Conservation (phyloP, 2,797 vertebrate genomes). For the Acrossocheilus fasciatus region DNA sequence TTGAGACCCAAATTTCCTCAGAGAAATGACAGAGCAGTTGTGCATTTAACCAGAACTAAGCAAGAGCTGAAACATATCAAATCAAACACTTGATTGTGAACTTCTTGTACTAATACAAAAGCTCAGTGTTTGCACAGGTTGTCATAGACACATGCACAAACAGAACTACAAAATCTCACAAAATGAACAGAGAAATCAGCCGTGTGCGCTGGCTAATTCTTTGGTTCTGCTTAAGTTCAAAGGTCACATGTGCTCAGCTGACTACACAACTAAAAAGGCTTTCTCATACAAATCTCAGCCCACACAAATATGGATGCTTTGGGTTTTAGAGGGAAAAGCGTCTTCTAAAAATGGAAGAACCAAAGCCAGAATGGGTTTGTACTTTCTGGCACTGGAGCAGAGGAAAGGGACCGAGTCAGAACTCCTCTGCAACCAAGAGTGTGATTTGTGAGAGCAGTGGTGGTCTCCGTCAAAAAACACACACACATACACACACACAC, state of each 20-base stretch:
- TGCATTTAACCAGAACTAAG: constrained; percentile 30
- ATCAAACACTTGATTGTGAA: background rate
- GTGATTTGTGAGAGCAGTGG: constrained; percentile 33
- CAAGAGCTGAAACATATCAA: background rate
- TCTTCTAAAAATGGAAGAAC: constrained; percentile 82
- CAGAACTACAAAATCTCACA: constrained; percentile 2
- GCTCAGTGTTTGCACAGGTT: constrained; percentile 26
- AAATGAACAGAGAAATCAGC: constrained; percentile 25
- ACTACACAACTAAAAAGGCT: constrained; percentile 71
- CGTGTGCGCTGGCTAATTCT: background rate
- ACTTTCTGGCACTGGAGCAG: constrained; percentile 60
- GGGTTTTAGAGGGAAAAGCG: constrained; percentile 54
- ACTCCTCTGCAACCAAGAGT: constrained; percentile 27
- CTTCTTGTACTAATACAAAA: constrained; percentile 21
- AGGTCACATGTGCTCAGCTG: constrained; percentile 48
- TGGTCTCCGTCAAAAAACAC: constrained; percentile 25
- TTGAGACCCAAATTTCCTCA: background rate
- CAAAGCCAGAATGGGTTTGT: constrained; percentile 67
- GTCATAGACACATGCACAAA: constrained; percentile 11
- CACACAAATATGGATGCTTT: constrained; percentile 78
- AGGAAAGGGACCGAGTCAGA: constrained; percentile 35
- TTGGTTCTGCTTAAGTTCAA: constrained; percentile 21
- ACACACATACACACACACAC: constrained; percentile 1
- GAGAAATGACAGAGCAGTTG: background rate
- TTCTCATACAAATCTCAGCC: constrained; percentile 70